Evolutionary conservation across 1,140 invertebrate species (phyloP).

Genomic region (Hypothenemus hampei): DNA sequence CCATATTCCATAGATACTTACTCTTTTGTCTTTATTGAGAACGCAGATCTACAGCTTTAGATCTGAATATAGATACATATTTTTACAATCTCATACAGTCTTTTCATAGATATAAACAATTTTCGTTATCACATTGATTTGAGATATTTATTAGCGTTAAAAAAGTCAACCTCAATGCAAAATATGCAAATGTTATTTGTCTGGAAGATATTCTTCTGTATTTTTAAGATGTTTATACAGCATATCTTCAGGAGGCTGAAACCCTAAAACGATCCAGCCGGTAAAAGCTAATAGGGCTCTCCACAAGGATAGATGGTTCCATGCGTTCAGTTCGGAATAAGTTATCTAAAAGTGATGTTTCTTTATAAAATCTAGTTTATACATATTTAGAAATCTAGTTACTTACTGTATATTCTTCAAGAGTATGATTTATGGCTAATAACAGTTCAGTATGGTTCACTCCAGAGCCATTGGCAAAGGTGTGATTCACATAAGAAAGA

Average conservation of each 20-base stretch:
- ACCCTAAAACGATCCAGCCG: slow-evolving; percentile 42
- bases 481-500: slow-evolving; percentile 33
- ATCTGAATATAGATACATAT: too few relatives aligned
- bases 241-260: slow-evolving; percentile 37
- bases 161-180: too few relatives aligned
- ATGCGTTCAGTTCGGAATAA: slow-evolving; percentile 34
- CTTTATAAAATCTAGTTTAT: not conserved
- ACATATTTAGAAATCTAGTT: slow-evolving; percentile 5
- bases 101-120: slow-evolving; percentile 8
- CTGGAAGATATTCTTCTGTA: slow-evolving; percentile 37
- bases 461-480: slow-evolving; percentile 2
- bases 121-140: slow-evolving; percentile 12
- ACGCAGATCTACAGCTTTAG: too few relatives aligned
- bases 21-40: too few relatives aligned
- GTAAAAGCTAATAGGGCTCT: slow-evolving; percentile 39
- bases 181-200: slow-evolving; percentile 24
- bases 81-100: too few relatives aligned
- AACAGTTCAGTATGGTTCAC: slow-evolving; percentile 14
- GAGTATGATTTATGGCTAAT: not conserved
- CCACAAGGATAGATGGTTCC: slow-evolving; percentile 43
- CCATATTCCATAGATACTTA: too few relatives aligned
- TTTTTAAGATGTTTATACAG: slow-evolving; percentile 39
- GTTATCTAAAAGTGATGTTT: slow-evolving; percentile 35
- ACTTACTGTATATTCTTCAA: slow-evolving; percentile 5
- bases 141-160: slow-evolving; percentile 20